Percentiles rank a stretch among this genome's conserved stretches.
phyloP scores from a whole-genome alignment of 2,113 vertebrate genomes.

The Phycodurus eques region DNA sequence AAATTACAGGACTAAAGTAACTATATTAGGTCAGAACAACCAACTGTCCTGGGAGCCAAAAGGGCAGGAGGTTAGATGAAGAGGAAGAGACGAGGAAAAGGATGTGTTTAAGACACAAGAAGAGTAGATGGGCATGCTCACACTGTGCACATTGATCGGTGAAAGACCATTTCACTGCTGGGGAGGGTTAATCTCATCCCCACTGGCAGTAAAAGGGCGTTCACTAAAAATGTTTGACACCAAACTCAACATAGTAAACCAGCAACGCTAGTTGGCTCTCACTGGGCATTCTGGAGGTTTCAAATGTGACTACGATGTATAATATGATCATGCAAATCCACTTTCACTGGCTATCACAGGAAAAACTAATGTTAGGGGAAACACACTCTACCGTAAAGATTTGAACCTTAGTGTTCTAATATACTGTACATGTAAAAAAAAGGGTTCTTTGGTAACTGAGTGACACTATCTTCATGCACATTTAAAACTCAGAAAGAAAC shows the following conservation, averaged over 20 bases:
- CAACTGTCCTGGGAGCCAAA: not conserved
- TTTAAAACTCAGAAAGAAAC: constrained; percentile 71
- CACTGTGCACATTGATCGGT: constrained; percentile 68
- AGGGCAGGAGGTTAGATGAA: constrained; percentile 10
- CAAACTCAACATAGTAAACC: constrained; percentile 33
- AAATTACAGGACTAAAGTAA: constrained; percentile 18
- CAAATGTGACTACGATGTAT: constrained; percentile 19
- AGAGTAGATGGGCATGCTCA: constrained; percentile 69
- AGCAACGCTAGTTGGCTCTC: constrained; percentile 13
- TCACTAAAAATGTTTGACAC: constrained; percentile 21
- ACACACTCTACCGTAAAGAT: constrained; percentile 26
- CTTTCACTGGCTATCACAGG: constrained; percentile 28
- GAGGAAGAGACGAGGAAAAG: constrained; percentile 6
- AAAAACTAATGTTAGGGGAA: constrained; percentile 17
- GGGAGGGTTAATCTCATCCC: constrained; percentile 21
- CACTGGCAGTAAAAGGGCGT: constrained; percentile 63
- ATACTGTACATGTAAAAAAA: not conserved
- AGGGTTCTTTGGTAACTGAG: constrained; percentile 25
- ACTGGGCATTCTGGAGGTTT: constrained; percentile 15
- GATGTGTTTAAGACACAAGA: constrained; percentile 47
- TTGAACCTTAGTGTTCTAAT: constrained; percentile 35
- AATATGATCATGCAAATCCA: constrained; percentile 30
- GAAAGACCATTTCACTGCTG: constrained; percentile 62
- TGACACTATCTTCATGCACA: constrained; percentile 83
- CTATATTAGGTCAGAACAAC: not conserved